phyloP scores from a whole-genome alignment of 2,797 vertebrate genomes.

The Melanotaenia parkinsoni region DNA sequence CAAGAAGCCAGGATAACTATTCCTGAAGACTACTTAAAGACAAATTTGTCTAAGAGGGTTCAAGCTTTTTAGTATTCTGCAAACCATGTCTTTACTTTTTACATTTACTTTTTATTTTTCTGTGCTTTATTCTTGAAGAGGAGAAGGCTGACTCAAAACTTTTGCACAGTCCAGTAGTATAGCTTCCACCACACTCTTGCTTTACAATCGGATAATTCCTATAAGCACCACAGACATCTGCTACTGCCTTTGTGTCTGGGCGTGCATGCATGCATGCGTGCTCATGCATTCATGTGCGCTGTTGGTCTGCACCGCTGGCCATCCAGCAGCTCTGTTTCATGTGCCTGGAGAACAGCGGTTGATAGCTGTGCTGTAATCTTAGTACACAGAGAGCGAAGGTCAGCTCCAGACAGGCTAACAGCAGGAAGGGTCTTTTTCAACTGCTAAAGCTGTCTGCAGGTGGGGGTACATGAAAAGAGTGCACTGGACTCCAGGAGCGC shows the following conservation, averaged over 20 bases:
- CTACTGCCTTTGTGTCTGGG: constrained; percentile 29
- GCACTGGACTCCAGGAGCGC: constrained; percentile 52
- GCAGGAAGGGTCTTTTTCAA: constrained; percentile 78
- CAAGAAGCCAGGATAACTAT: background rate
- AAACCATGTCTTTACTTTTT: background rate
- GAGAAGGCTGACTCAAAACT: background rate
- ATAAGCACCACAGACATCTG: constrained; percentile 7
- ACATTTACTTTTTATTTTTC: background rate
- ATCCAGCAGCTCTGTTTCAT: constrained; percentile 69
- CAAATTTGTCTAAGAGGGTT: background rate
- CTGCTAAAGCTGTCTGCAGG: constrained; percentile 48
- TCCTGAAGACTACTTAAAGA: background rate
- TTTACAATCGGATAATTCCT: constrained; percentile 17
- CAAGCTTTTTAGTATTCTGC: background rate
- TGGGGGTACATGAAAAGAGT: constrained; percentile 73
- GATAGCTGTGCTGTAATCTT: constrained; percentile 65
- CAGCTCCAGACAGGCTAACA: constrained; percentile 72
- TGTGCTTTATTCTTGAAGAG: background rate
- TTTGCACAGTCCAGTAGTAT: background rate
- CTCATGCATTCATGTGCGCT: constrained; percentile 39
- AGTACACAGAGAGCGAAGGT: constrained; percentile 84
- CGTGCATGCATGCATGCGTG: constrained; percentile 35
- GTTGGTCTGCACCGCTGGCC: constrained; percentile 28
- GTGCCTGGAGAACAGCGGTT: constrained; percentile 57
- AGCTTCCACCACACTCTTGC: background rate